phyloP scores from a whole-genome alignment of 1,140 invertebrate genomes.

The Drosophila pectinifera region DNA sequence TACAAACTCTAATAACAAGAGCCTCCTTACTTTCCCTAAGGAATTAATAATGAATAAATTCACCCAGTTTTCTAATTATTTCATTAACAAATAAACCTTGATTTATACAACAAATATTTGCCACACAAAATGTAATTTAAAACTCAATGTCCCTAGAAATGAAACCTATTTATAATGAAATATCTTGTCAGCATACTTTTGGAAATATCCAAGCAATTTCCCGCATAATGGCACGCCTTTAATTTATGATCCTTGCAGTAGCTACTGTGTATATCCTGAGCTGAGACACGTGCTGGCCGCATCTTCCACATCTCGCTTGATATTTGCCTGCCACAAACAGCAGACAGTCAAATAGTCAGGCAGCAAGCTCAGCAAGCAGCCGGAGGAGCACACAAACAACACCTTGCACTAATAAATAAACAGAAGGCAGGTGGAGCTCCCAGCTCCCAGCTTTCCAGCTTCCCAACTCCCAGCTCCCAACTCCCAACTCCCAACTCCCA shows the following conservation, averaged over 20 bases:
- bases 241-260: neutral
- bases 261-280: conserved; percentile 3
- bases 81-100: neutral
- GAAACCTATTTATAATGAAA: neutral
- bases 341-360: conserved; percentile 28
- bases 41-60: too few species aligned
- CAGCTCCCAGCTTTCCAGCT: too few species aligned
- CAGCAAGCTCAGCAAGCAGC: conserved; percentile 1
- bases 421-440: conserved; percentile 26
- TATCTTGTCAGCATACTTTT: neutral
- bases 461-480: too few species aligned
- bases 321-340: conserved; percentile 76
- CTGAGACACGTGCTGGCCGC: conserved; percentile 43
- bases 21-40: too few species aligned
- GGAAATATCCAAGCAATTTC: conserved; percentile 2
- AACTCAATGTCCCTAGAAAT: neutral
- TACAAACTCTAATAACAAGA: too few species aligned
- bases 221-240: neutral
- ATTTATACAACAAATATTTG: neutral
- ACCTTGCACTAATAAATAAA: conserved; percentile 78
- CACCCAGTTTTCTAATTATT: too few species aligned
- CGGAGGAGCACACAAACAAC: conserved; percentile 39
- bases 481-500: conserved; percentile 38
- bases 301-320: conserved; percentile 38
- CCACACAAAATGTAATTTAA: neutral